Conservation (phyloP, 2,797 vertebrate genomes). For the Podargus strigoides region DNA sequence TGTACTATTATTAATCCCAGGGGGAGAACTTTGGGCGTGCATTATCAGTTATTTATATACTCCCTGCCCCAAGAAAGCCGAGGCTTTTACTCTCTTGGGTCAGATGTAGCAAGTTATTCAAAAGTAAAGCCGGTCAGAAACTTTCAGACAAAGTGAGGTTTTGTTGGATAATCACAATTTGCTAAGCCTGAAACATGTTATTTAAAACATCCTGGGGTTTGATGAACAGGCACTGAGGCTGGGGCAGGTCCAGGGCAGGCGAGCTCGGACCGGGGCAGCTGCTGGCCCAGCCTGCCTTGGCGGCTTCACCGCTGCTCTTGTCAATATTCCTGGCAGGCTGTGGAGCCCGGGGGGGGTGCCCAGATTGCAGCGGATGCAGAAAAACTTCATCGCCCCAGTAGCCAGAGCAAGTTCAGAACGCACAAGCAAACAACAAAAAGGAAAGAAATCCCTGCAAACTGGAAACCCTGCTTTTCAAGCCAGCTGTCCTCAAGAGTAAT, state of each 20-base stretch:
- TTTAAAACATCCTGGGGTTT: background rate
- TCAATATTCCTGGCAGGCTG: background rate
- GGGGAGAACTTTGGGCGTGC: background rate
- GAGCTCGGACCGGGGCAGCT: background rate
- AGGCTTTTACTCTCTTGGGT: background rate
- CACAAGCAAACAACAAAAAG: background rate
- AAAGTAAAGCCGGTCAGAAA: background rate
- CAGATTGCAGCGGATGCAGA: rapidly evolving
- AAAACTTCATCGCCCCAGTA: background rate
- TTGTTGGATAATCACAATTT: background rate
- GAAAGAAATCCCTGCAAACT: background rate
- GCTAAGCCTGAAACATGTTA: background rate
- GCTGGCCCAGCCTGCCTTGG: background rate
- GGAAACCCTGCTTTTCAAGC: background rate
- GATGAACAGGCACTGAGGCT: background rate
- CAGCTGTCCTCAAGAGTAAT: background rate
- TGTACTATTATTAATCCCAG: background rate
- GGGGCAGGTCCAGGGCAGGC: background rate
- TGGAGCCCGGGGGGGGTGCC: background rate
- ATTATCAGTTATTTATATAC: background rate
- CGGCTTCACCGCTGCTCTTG: background rate
- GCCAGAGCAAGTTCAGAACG: background rate
- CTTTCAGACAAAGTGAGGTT: background rate
- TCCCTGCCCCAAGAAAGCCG: background rate
- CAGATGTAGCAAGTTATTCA: background rate